phyloP scores from a whole-genome alignment of 2,113 vertebrate genomes.

The Plectropomus leopardus region DNA sequence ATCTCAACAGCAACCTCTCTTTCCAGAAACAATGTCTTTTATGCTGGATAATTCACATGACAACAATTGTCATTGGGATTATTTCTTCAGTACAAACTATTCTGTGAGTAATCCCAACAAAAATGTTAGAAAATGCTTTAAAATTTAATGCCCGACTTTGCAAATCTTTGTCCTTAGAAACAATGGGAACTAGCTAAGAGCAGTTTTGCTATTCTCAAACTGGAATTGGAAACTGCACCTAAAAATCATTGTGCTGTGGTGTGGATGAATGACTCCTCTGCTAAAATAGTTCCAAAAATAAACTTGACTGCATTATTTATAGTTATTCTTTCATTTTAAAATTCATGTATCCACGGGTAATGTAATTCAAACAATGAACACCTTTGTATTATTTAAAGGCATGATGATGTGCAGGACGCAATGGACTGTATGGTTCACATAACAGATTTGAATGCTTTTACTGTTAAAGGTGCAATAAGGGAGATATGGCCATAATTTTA shows the following conservation, averaged over 20 bases:
- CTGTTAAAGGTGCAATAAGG: too few relatives aligned
- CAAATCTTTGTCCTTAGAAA: neutral
- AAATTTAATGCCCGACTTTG: neutral
- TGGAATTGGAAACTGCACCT: neutral
- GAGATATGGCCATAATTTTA: too few relatives aligned
- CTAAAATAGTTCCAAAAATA: slow-evolving; percentile 3
- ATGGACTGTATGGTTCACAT: neutral
- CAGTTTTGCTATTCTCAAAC: neutral
- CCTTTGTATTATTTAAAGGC: slow-evolving; percentile 33
- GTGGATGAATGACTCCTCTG: slow-evolving; percentile 22
- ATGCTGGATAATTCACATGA: slow-evolving; percentile 6
- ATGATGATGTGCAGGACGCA: neutral
- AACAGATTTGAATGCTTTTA: neutral
- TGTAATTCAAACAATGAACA: slow-evolving; percentile 23
- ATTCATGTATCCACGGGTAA: neutral
- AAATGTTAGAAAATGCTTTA: neutral
- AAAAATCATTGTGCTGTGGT: slow-evolving; percentile 3
- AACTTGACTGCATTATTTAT: slow-evolving; percentile 23
- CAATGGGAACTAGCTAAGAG: neutral
- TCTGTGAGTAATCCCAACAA: slow-evolving; percentile 14
- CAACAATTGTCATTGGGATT: neutral
- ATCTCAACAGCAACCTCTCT: slow-evolving; percentile 7
- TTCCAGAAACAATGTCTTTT: slow-evolving; percentile 10
- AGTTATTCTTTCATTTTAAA: slow-evolving; percentile 18
- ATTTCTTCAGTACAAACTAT: slow-evolving; percentile 11